These are phyloP conservation scores for Pocillopora verrucosa DNA, from an alignment of 64 coral and sea anemone genomes.

Conservation along the genomic window DNA sequence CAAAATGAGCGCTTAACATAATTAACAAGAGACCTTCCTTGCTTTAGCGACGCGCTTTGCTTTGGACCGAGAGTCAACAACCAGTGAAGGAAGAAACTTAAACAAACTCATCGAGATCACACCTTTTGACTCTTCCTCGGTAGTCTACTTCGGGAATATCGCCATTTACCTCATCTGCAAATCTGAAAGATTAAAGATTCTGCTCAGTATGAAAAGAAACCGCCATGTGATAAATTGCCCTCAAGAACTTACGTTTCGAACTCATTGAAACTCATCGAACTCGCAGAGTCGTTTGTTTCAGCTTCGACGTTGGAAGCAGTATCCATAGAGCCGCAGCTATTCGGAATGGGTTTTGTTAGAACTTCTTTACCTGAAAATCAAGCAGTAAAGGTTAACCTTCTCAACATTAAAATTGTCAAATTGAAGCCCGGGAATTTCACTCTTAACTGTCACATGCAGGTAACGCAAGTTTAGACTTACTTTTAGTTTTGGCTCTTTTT, in stretches of 20 bases:
- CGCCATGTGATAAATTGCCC: not conserved
- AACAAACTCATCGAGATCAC: not conserved
- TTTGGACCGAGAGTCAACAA: not conserved
- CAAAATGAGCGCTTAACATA: not conserved
- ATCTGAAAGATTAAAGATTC: conserved; percentile 20
- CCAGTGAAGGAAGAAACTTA: not conserved
- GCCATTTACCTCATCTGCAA: conserved; percentile 68
- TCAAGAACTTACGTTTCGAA: conserved; percentile 64
- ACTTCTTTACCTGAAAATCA: conserved; percentile 15
- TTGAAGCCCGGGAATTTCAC: not conserved
- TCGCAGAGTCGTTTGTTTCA: conserved; percentile 57
- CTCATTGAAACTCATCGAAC: conserved; percentile 55
- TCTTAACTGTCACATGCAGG: not conserved
- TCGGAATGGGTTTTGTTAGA: not conserved
- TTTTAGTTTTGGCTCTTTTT: not conserved
- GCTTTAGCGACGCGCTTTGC: no score
- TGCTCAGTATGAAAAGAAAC: not conserved
- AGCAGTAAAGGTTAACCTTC: not conserved
- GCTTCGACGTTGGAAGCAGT: not conserved
- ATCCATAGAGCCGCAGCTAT: not conserved
- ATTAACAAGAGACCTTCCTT: no score
- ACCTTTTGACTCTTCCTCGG: conserved; percentile 54
- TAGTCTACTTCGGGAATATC: conserved; percentile 60
- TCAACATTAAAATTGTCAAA: not conserved
- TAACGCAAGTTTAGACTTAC: not conserved